These are phyloP conservation scores for Popillia japonica DNA, from an alignment of 1,140 invertebrate genomes.

Conservation along the genomic window DNA sequence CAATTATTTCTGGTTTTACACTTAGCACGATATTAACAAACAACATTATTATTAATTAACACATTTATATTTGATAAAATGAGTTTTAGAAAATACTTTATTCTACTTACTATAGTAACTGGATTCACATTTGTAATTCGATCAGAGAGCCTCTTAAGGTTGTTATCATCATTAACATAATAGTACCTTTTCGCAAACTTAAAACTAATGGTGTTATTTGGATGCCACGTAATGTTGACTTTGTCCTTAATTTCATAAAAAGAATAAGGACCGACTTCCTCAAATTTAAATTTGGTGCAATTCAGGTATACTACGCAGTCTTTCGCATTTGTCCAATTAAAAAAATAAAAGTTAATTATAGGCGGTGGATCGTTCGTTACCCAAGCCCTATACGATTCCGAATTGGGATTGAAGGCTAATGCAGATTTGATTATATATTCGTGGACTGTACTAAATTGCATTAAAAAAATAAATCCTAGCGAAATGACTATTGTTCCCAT, in stretches of 20 bases:
- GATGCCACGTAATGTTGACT: conserved; percentile 74
- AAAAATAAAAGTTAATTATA: conserved; percentile 74
- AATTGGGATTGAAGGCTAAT: conserved; percentile 27
- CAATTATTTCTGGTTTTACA: no score
- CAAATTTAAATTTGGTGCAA: conserved; percentile 64
- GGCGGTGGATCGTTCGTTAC: conserved; percentile 49
- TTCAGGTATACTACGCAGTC: conserved; percentile 59
- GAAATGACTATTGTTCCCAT: conserved; percentile 27
- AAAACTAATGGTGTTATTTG: conserved; percentile 48
- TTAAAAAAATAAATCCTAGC: conserved; percentile 21
- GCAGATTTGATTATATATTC: conserved; percentile 22
- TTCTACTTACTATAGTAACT: conserved; percentile 77
- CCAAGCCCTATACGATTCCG: conserved; percentile 54
- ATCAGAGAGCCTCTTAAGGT: conserved; percentile 71
- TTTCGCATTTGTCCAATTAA: conserved; percentile 85
- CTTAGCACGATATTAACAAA: no score
- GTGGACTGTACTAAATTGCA: conserved; percentile 15
- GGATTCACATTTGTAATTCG: conserved; percentile 82
- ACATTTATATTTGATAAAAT: no score
- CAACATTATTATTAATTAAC: no score
- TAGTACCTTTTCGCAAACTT: conserved; percentile 26
- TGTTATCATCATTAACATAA: conserved; percentile 54
- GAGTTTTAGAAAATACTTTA: background rate
- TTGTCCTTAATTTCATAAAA: conserved; percentile 75
- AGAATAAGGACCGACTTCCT: conserved; percentile 75